Conservation (phyloP, 2,113 vertebrate species). For the Sinocyclocheilus maitianheensis region DNA sequence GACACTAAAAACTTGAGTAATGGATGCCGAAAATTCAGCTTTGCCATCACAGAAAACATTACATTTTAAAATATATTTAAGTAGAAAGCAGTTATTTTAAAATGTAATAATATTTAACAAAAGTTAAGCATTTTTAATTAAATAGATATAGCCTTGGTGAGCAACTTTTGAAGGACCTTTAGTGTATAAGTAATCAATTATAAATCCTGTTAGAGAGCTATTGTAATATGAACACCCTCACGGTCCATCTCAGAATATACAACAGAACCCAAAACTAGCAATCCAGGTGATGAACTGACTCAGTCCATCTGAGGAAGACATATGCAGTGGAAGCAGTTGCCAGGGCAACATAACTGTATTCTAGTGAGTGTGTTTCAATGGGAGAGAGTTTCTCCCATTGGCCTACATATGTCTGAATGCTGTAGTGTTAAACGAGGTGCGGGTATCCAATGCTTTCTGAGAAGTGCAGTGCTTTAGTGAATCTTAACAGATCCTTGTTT, state of each 20-base stretch:
- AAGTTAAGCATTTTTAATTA: neutral
- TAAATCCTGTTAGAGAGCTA: neutral
- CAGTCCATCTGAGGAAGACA: neutral
- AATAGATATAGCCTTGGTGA: neutral
- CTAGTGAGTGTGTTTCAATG: conserved; percentile 17
- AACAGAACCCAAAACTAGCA: neutral
- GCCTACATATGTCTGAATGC: conserved; percentile 45
- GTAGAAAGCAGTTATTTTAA: neutral
- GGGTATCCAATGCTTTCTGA: conserved; percentile 5
- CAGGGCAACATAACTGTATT: conserved; percentile 62
- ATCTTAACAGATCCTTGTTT: neutral
- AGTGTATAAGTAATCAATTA: neutral
- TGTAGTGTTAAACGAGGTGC: conserved; percentile 5
- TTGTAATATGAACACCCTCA: neutral
- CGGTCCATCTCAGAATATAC: neutral
- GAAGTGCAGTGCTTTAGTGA: neutral
- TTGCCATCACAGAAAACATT: neutral
- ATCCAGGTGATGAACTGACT: conserved; percentile 2
- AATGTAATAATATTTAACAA: neutral
- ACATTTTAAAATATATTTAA: neutral
- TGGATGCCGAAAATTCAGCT: neutral
- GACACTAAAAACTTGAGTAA: neutral
- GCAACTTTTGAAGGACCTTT: neutral
- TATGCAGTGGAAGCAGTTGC: conserved; percentile 61
- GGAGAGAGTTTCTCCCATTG: conserved; percentile 32